A percentile compares a stretch with the other conserved stretches of the same genome.
These are phyloP conservation scores for Zaprionus inermis DNA, from an alignment of 1,140 invertebrate genomes.

Conservation along the genomic window DNA sequence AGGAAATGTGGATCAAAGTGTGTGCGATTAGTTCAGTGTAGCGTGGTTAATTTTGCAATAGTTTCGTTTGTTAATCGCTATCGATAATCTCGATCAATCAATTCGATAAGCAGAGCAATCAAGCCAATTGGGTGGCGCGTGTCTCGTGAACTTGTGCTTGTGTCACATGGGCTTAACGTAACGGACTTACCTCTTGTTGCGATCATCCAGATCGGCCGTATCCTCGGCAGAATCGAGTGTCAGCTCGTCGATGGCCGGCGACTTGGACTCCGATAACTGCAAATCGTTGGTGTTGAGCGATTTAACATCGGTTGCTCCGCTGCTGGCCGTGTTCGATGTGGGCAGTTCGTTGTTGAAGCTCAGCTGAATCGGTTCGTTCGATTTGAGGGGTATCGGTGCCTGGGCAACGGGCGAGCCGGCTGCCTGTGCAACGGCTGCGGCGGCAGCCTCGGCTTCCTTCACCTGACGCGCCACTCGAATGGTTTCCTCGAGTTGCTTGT, in stretches of 20 bases:
- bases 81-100: too few species aligned
- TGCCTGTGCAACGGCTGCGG: constrained; percentile 58
- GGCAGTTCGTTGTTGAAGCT: constrained; percentile 84
- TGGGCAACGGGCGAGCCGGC: constrained; percentile 57
- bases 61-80: constrained; percentile 19
- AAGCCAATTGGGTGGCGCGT: constrained; percentile 8
- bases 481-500: constrained; percentile 83
- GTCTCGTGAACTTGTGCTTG: constrained; percentile 24
- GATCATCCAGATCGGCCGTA: constrained; percentile 88
- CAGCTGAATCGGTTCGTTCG: constrained; percentile 78
- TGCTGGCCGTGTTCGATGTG: constrained; percentile 29
- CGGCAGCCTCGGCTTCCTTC: constrained; percentile 78
- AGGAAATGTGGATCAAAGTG: constrained; percentile 28
- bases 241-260: constrained; percentile 86
- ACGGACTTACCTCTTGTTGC: constrained; percentile 88
- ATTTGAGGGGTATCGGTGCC: constrained; percentile 67
- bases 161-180: neutral
- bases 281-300: constrained; percentile 72
- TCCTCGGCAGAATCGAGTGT: constrained; percentile 87
- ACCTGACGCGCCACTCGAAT: constrained; percentile 83
- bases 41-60: constrained; percentile 30
- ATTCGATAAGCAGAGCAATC: neutral
- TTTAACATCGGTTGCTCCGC: constrained; percentile 53
- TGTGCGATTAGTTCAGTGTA: constrained; percentile 27
- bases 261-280: constrained; percentile 84